A percentile compares a stretch with the other conserved stretches of the same genome.
Evolutionary conservation across 1,140 invertebrate genomes (phyloP).

Genomic region (Rhynchophorus ferrugineus): DNA sequence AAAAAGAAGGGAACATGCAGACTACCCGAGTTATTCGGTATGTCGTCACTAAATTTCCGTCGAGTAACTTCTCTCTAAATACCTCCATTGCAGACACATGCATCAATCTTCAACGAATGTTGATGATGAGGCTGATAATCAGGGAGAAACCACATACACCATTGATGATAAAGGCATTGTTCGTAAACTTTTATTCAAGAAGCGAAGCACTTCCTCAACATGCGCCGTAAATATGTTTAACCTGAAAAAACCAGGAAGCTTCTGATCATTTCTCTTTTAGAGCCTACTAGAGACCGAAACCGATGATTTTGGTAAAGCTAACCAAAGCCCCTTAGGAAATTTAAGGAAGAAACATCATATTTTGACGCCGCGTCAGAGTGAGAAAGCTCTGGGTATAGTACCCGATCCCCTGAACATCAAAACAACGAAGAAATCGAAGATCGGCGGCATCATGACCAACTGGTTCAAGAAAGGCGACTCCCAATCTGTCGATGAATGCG

Average conservation of each 20-base stretch:
- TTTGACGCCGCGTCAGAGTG: conserved; percentile 72
- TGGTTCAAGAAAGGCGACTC: conserved; percentile 58
- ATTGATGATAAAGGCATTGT: conserved; percentile 63
- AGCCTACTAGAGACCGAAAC: conserved; percentile 72
- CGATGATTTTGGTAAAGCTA: conserved; percentile 60
- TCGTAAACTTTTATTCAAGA: conserved; percentile 76
- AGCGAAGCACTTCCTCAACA: conserved; percentile 77
- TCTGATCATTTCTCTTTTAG: conserved; percentile 43
- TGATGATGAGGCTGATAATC: conserved; percentile 44
- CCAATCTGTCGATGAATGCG: conserved; percentile 41
- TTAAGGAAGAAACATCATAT: conserved; percentile 63
- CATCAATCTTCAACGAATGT: conserved; percentile 62
- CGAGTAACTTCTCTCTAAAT: background rate
- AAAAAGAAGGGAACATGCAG: conserved; percentile 62
- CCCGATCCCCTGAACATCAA: conserved; percentile 32
- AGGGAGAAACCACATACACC: conserved; percentile 49
- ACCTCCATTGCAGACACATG: conserved; percentile 52
- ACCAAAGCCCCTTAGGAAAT: conserved; percentile 71
- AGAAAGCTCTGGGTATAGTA: conserved; percentile 54
- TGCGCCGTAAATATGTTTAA: conserved; percentile 56
- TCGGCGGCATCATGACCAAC: conserved; percentile 56
- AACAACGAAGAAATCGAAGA: conserved; percentile 43
- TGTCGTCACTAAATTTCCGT: background rate
- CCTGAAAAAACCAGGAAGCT: background rate
- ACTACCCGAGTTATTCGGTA: conserved; percentile 80